Evolutionary conservation across 2,113 vertebrate species (phyloP).

Genomic region (Leucoraja erinaceus): DNA sequence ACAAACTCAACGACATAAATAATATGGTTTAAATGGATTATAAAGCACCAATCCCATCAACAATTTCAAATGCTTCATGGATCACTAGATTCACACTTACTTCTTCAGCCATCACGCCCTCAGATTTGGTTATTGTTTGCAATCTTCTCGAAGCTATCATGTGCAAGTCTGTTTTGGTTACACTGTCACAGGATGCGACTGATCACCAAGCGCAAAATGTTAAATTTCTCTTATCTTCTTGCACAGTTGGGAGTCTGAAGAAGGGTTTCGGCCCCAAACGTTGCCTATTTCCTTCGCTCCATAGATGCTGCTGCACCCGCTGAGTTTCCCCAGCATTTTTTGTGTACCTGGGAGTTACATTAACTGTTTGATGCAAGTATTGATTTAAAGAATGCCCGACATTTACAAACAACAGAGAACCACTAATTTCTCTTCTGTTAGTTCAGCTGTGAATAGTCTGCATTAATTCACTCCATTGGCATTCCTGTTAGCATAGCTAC

Average conservation of each 20-base stretch:
- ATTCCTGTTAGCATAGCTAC: neutral
- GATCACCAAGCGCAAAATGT: neutral
- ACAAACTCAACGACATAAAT: neutral
- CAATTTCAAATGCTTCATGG: neutral
- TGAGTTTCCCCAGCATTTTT: too few relatives aligned
- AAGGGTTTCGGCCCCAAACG: too few relatives aligned
- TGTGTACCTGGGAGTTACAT: too few relatives aligned
- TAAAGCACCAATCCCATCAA: slow-evolving; percentile 15
- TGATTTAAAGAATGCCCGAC: neutral
- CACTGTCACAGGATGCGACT: neutral
- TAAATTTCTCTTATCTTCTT: neutral
- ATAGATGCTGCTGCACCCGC: too few relatives aligned
- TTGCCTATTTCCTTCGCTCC: too few relatives aligned
- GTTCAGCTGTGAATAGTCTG: neutral
- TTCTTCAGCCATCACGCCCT: neutral
- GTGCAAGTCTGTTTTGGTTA: neutral
- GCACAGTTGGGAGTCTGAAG: neutral
- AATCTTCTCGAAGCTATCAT: neutral
- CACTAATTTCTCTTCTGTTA: neutral
- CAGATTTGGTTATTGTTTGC: neutral
- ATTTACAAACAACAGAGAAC: neutral
- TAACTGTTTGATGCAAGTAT: neutral
- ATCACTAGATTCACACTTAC: neutral
- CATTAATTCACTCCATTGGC: neutral
- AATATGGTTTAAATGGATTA: neutral